These are phyloP conservation scores for Spodoptera exigua DNA, from an alignment of 2,888 invertebrate genomes.

Conservation along the genomic window DNA sequence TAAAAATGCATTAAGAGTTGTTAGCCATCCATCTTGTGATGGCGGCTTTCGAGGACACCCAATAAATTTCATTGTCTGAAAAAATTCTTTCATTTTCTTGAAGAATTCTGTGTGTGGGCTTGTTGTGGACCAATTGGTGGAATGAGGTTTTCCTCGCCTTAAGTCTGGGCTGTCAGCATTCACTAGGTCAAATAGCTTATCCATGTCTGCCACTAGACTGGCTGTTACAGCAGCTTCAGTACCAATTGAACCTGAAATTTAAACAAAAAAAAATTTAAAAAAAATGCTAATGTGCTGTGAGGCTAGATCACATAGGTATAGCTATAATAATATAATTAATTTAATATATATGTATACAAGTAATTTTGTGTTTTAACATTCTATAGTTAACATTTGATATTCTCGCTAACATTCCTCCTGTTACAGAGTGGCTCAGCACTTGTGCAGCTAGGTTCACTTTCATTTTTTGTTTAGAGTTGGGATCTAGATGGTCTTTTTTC, in stretches of 20 bases:
- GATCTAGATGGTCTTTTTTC: too few relatives aligned
- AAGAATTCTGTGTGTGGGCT: slow-evolving; percentile 6
- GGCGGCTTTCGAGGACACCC: slow-evolving; percentile 1
- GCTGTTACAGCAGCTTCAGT: slow-evolving; percentile 5
- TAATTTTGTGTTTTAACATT: too few relatives aligned
- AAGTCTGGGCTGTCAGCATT: slow-evolving; percentile 11
- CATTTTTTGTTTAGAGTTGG: too few relatives aligned
- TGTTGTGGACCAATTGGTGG: slow-evolving; percentile 7
- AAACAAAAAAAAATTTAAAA: too few relatives aligned
- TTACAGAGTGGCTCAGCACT: slow-evolving; percentile 15
- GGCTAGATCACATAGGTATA: too few relatives aligned
- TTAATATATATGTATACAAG: too few relatives aligned
- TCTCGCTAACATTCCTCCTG: slow-evolving; percentile 8
- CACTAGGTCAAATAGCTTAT: slow-evolving; percentile 1
- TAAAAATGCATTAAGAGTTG: slow-evolving; percentile 2
- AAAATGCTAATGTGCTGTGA: too few relatives aligned
- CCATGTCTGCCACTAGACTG: slow-evolving; percentile 3
- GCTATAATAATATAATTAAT: too few relatives aligned
- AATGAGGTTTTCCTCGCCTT: slow-evolving; percentile 11
- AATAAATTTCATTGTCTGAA: slow-evolving; percentile 7
- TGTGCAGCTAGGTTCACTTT: too few relatives aligned
- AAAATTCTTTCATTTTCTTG: slow-evolving; percentile 5
- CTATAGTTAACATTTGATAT: slow-evolving; percentile 5
- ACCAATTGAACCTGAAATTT: slow-evolving; percentile 6
- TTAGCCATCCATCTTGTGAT: slow-evolving; percentile 6